A percentile compares a stretch with the other conserved stretches of the same genome.
These are phyloP conservation scores for Clinocottus analis DNA, from an alignment of 2,113 vertebrate species.

Conservation along the genomic window DNA sequence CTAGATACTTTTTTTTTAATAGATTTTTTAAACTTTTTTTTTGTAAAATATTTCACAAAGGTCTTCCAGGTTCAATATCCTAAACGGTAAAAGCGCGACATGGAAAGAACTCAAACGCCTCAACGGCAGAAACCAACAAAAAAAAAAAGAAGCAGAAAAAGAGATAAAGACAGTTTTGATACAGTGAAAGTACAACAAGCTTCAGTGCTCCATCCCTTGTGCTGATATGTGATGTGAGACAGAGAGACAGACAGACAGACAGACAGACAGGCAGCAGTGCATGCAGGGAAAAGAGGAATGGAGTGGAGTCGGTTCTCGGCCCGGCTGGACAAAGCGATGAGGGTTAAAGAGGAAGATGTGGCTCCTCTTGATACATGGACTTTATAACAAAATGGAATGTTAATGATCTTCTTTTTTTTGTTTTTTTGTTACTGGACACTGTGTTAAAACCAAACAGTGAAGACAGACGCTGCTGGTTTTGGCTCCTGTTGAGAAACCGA, in stretches of 20 bases:
- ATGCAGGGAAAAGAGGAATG: constrained; percentile 81
- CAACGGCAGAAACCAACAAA: constrained; percentile 43
- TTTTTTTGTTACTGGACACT: constrained; percentile 51
- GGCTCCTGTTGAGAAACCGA: constrained; percentile 62
- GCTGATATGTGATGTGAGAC: constrained; percentile 70
- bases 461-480: constrained; percentile 64
- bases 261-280: constrained; percentile 74
- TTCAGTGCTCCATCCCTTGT: constrained; percentile 80
- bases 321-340: constrained; percentile 44
- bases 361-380: constrained; percentile 60
- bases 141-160: constrained; percentile 41
- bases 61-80: constrained; percentile 84
- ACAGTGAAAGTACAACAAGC: constrained; percentile 74
- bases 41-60: constrained; percentile 85
- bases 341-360: constrained; percentile 29
- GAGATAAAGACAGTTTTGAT: constrained; percentile 58
- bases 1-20: constrained; percentile 82
- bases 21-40: constrained; percentile 50
- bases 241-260: neutral
- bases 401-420: constrained; percentile 30
- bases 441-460: constrained; percentile 65
- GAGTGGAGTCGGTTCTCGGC: constrained; percentile 58
- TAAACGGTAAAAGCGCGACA: constrained; percentile 85
- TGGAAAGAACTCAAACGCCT: constrained; percentile 67
- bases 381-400: constrained; percentile 59